Percentiles rank a stretch among this genome's conserved stretches.
phyloP scores from a whole-genome alignment of 2,888 invertebrate genomes.

The Calameuta idolon region DNA sequence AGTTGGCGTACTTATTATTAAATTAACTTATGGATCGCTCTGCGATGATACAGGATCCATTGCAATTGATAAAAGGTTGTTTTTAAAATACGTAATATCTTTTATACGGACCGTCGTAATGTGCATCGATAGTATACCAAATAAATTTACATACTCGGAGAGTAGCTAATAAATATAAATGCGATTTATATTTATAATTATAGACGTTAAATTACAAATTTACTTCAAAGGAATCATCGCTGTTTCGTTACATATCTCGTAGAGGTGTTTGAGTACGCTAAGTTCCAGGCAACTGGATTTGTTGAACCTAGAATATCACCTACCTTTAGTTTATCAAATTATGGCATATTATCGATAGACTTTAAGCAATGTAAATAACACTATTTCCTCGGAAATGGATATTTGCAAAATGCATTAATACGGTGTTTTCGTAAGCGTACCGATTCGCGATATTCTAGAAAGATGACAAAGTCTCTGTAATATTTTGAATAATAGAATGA shows the following conservation, averaged over 20 bases:
- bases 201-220: background rate
- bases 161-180: background rate
- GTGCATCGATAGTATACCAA: background rate
- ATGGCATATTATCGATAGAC: background rate
- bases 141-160: background rate
- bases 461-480: conserved; percentile 3
- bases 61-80: background rate
- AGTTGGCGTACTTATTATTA: background rate
- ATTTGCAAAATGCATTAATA: background rate
- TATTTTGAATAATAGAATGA: conserved; percentile 3
- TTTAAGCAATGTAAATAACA: background rate
- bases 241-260: background rate
- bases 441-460: background rate
- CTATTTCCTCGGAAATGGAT: background rate
- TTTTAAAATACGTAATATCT: background rate
- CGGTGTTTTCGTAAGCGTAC: background rate
- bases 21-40: background rate
- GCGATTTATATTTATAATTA: background rate
- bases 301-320: background rate
- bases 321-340: background rate
- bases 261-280: background rate
- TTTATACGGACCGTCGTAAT: background rate
- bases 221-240: background rate
- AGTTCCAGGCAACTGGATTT: background rate
- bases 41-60: background rate